Conservation (phyloP, 2,888 invertebrate genomes). For the Calameuta idolon region DNA sequence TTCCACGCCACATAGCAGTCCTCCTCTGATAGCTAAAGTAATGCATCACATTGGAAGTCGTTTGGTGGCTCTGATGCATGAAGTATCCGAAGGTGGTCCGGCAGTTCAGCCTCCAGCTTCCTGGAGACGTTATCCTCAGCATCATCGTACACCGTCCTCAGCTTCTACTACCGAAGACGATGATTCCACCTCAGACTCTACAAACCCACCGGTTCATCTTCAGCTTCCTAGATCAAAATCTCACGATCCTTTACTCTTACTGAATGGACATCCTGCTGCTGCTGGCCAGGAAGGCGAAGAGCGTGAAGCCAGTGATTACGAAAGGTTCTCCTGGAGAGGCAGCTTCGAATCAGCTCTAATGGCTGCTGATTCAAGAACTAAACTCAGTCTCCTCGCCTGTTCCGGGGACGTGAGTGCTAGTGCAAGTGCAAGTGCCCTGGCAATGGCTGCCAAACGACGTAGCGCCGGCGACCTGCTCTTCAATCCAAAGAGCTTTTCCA, state of each 20-base stretch:
- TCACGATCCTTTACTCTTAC: slow-evolving; percentile 78
- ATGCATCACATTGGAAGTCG: slow-evolving; percentile 93
- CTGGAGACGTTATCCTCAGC: slow-evolving; percentile 74
- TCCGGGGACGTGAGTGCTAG: slow-evolving; percentile 69
- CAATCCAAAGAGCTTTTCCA: slow-evolving; percentile 82
- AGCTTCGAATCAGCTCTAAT: slow-evolving; percentile 92
- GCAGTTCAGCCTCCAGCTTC: slow-evolving; percentile 62
- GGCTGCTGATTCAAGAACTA: slow-evolving; percentile 87
- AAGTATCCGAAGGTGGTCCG: slow-evolving; percentile 82
- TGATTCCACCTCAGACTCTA: slow-evolving; percentile 78
- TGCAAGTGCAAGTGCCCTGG: slow-evolving; percentile 75
- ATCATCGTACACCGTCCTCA: slow-evolving; percentile 72
- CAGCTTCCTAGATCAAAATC: slow-evolving; percentile 83
- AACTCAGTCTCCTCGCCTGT: slow-evolving; percentile 75
- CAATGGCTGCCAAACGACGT: slow-evolving; percentile 80
- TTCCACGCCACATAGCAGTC: slow-evolving; percentile 76
- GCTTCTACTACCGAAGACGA: slow-evolving; percentile 78
- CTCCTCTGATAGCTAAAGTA: slow-evolving; percentile 88
- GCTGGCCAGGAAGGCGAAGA: slow-evolving; percentile 59
- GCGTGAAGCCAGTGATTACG: slow-evolving; percentile 85
- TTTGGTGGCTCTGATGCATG: slow-evolving; percentile 90
- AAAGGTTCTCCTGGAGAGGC: slow-evolving; percentile 91
- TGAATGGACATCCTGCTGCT: slow-evolving; percentile 55
- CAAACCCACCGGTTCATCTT: slow-evolving; percentile 68
- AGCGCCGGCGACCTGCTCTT: slow-evolving; percentile 87